phyloP scores from a whole-genome alignment of 2,113 vertebrate genomes.

The Mesitornis unicolor region DNA sequence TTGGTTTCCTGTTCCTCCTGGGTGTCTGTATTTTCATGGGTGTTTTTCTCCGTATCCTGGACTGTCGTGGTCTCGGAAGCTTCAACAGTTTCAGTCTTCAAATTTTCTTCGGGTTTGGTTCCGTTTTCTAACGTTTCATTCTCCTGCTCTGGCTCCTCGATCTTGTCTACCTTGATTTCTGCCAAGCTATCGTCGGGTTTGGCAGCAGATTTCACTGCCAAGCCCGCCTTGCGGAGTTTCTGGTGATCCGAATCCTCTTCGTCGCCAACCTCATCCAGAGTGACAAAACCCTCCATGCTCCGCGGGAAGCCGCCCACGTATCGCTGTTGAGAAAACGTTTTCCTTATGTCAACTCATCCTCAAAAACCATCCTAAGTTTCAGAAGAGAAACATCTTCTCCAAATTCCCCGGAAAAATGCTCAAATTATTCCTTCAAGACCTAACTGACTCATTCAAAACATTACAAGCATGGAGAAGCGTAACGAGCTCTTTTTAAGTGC shows the following conservation, averaged over 20 bases:
- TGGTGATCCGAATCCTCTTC: conserved; percentile 82
- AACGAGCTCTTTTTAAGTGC: neutral
- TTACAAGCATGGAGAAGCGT: neutral
- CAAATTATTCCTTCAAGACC: neutral
- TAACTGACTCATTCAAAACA: neutral
- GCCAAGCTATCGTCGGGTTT: conserved; percentile 69
- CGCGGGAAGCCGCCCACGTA: conserved; percentile 79
- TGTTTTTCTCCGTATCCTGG: conserved; percentile 47
- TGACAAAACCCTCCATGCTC: conserved; percentile 95
- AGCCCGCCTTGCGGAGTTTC: conserved; percentile 63
- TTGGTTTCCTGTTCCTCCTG: conserved; percentile 64
- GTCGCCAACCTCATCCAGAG: conserved; percentile 88
- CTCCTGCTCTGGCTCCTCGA: conserved; percentile 77
- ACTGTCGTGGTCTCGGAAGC: conserved; percentile 24
- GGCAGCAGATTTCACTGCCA: conserved; percentile 48
- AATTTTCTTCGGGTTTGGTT: conserved; percentile 69
- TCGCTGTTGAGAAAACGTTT: conserved; percentile 67
- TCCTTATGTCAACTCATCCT: neutral
- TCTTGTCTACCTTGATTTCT: conserved; percentile 77
- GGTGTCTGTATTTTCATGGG: conserved; percentile 62
- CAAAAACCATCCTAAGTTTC: neutral
- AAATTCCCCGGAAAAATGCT: neutral
- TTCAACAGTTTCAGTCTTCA: conserved; percentile 55
- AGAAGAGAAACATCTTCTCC: neutral
- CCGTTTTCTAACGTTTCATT: conserved; percentile 75